phyloP scores from a whole-genome alignment of 2,113 vertebrate species.

The Rynchops niger region DNA sequence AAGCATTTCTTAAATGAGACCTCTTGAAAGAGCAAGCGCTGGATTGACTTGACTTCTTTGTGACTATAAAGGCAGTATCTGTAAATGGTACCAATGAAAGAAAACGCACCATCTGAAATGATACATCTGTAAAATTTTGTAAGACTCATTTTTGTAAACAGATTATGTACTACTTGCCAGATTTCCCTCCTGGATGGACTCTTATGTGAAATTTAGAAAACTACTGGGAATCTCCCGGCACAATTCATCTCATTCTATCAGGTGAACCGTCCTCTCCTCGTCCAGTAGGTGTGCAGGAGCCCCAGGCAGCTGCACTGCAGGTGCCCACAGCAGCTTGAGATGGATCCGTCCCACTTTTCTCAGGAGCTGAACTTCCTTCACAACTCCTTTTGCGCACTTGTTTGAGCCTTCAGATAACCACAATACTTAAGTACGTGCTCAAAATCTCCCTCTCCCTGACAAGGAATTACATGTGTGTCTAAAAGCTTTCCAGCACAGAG shows the following conservation, averaged over 20 bases:
- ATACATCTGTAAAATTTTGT: neutral
- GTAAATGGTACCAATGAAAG: neutral
- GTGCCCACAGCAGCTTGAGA: neutral
- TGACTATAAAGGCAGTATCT: neutral
- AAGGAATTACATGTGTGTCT: neutral
- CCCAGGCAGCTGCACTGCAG: neutral
- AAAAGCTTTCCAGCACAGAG: neutral
- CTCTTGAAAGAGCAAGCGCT: neutral
- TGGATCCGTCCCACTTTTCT: neutral
- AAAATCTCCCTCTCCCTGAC: neutral
- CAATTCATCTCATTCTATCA: neutral
- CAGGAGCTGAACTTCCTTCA: neutral
- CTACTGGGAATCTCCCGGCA: neutral
- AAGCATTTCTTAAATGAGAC: neutral
- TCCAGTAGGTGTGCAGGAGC: neutral
- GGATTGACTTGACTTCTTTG: accelerated
- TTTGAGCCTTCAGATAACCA: neutral
- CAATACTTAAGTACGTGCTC: neutral
- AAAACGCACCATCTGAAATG: neutral
- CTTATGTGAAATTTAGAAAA: neutral
- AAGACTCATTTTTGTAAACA: neutral
- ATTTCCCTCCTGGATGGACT: neutral
- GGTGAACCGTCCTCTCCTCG: neutral
- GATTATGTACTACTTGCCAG: neutral
- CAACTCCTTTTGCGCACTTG: neutral